phyloP scores from a whole-genome alignment of 2,113 vertebrate species.

The Xyrauchen texanus region DNA sequence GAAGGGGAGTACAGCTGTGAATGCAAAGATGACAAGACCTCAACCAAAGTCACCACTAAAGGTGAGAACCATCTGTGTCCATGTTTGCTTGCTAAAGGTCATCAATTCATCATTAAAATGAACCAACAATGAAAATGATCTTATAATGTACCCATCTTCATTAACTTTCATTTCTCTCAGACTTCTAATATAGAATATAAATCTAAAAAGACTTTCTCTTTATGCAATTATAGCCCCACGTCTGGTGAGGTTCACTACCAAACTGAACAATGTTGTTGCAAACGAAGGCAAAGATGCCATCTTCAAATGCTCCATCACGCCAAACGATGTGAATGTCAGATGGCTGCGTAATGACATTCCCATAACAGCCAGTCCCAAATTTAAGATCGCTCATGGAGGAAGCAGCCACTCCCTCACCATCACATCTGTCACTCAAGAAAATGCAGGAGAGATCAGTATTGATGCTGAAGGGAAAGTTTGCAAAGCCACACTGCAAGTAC shows the following conservation, averaged over 20 bases:
- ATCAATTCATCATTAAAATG: not conserved
- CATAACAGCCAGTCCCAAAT: constrained; percentile 79
- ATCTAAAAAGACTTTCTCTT: not conserved
- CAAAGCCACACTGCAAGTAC: constrained; percentile 84
- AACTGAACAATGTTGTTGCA: constrained; percentile 77
- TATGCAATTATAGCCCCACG: constrained; percentile 77
- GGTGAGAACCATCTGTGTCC: constrained; percentile 64
- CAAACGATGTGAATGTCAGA: constrained; percentile 73
- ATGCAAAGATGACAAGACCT: constrained; percentile 85
- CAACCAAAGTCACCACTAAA: constrained; percentile 72
- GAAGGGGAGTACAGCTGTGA: constrained; percentile 89
- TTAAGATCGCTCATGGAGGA: constrained; percentile 77
- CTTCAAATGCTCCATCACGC: constrained; percentile 86
- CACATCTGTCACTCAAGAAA: constrained; percentile 73
- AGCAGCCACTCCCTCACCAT: constrained; percentile 81
- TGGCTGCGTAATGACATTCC: constrained; percentile 81
- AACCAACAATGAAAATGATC: no score
- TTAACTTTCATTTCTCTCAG: not conserved
- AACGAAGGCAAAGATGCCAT: constrained; percentile 85
- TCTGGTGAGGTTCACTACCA: constrained; percentile 80
- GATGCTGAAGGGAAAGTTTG: constrained; percentile 84
- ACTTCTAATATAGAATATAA: not conserved
- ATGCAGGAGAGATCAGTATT: constrained; percentile 81
- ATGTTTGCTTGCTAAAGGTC: not conserved
- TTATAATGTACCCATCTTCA: no score